Conservation (phyloP, 2,797 vertebrate genomes). For the Stomatorhinus walkeri region DNA sequence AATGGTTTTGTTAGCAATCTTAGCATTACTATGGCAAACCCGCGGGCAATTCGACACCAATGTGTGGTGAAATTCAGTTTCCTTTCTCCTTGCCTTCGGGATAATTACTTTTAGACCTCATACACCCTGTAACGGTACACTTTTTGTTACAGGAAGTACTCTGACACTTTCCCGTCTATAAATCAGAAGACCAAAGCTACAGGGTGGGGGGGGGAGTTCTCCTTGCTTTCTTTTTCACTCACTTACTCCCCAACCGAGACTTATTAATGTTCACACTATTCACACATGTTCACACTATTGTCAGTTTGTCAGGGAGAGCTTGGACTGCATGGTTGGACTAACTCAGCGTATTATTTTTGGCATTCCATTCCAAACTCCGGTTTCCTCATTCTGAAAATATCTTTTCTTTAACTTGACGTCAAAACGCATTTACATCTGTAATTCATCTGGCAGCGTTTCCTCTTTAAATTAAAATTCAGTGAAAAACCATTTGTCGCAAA, state of each 20-base stretch:
- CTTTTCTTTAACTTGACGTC: constrained; percentile 7
- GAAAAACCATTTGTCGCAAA: neutral
- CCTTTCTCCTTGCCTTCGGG: neutral
- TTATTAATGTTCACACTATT: neutral
- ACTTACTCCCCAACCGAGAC: constrained; percentile 1
- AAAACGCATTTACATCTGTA: neutral
- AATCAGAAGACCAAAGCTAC: constrained; percentile 25
- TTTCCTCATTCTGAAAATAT: constrained; percentile 13
- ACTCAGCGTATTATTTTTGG: constrained; percentile 6
- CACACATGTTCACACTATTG: neutral
- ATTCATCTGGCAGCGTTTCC: neutral
- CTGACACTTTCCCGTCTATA: constrained; percentile 36
- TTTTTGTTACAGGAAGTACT: constrained; percentile 27
- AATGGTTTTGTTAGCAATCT: neutral
- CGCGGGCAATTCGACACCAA: neutral
- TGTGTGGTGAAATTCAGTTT: neutral
- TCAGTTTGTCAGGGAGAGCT: neutral
- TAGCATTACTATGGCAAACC: neutral
- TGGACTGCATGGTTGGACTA: neutral
- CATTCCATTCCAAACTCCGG: neutral
- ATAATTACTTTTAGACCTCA: constrained; percentile 3
- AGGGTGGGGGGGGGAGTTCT: neutral
- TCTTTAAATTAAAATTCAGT: neutral
- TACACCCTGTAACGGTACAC: constrained; percentile 21
- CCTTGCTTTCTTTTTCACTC: neutral